Conservation (phyloP, 2,888 invertebrate species). For the Copidosoma aretas region DNA sequence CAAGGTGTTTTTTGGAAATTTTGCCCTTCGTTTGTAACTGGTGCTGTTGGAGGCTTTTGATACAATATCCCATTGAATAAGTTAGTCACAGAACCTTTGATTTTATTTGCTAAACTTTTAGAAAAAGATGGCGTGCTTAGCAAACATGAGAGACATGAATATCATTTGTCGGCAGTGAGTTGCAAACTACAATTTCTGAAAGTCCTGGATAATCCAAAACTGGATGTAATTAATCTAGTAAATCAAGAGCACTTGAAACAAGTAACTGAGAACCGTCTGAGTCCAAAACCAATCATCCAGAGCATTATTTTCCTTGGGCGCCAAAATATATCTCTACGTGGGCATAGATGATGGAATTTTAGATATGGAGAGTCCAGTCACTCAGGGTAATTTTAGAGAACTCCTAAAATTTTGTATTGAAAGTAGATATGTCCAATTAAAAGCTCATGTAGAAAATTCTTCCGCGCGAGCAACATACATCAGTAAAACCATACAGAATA, state of each 20-base stretch:
- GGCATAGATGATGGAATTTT: no score
- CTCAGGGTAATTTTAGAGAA: no score
- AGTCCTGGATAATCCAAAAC: no score
- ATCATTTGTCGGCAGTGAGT: constrained; percentile 2
- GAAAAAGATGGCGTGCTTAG: neutral
- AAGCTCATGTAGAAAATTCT: no score
- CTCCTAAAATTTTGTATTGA: no score
- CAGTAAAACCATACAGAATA: no score
- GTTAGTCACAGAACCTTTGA: constrained; percentile 14
- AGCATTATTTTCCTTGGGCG: neutral
- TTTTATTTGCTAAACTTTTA: constrained; percentile 4
- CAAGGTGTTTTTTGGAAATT: constrained; percentile 14
- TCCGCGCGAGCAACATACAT: no score
- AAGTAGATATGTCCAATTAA: no score
- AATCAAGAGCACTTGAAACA: neutral
- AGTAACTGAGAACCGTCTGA: constrained; percentile 3
- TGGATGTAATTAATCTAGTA: constrained; percentile 4
- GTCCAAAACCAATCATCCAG: neutral
- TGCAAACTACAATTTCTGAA: constrained; percentile 5
- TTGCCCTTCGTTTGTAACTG: constrained; percentile 10
- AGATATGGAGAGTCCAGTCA: no score
- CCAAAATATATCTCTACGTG: no score
- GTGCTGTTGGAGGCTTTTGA: neutral
- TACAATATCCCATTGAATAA: constrained; percentile 9
- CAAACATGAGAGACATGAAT: neutral